Percentiles rank a stretch among this genome's conserved stretches.
Conservation (phyloP, 1,140 invertebrate species). For the Calephelis nemesis region DNA sequence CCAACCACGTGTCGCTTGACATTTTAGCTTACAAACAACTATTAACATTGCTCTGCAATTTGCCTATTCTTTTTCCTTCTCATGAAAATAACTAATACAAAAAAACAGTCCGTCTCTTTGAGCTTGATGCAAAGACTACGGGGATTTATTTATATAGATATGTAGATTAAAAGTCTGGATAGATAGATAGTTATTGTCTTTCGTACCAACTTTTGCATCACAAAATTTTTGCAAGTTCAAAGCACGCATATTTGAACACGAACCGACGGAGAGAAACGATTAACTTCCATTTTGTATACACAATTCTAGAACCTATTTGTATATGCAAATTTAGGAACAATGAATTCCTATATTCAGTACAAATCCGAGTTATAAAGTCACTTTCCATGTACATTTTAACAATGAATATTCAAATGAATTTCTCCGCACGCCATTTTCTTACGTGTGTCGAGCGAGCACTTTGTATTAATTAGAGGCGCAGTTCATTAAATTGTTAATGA, state of each 20-base stretch:
- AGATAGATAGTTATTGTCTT: too few relatives aligned
- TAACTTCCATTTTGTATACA: slow-evolving; percentile 17
- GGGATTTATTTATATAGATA: too few relatives aligned
- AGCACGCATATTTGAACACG: background rate
- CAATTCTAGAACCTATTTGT: slow-evolving; percentile 2
- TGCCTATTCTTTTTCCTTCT: too few relatives aligned
- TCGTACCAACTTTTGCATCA: too few relatives aligned
- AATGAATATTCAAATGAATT: slow-evolving; percentile 18
- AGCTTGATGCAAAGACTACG: too few relatives aligned
- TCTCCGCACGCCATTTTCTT: slow-evolving; percentile 13
- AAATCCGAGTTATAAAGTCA: slow-evolving; percentile 18
- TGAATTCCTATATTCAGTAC: slow-evolving; percentile 17
- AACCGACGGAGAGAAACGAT: slow-evolving; percentile 12
- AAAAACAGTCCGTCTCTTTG: too few relatives aligned
- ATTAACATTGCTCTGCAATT: too few relatives aligned
- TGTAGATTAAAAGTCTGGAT: too few relatives aligned
- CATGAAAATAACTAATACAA: too few relatives aligned
- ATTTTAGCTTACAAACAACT: too few relatives aligned
- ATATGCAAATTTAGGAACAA: slow-evolving; percentile 10
- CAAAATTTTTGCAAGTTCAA: background rate
- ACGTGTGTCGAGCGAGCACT: slow-evolving; percentile 17
- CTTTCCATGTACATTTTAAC: slow-evolving; percentile 17
- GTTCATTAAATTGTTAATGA: slow-evolving; percentile 16
- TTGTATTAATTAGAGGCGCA: slow-evolving; percentile 13
- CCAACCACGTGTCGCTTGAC: too few relatives aligned